Base-by-base conservation (phyloP, 1,140 invertebrate genomes). In the Philaenus spumarius region DNA sequence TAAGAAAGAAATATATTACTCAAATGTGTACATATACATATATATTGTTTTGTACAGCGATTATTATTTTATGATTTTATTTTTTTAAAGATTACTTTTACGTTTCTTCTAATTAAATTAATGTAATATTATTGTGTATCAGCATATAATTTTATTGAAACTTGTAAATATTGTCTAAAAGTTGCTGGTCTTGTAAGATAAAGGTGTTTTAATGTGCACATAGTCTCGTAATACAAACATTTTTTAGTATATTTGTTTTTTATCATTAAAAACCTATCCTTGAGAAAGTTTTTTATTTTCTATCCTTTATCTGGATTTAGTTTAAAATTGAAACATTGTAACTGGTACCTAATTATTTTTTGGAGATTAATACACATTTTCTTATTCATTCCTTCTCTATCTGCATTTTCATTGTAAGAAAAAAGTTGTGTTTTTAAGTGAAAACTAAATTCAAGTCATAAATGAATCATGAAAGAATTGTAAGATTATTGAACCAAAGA, bases 161-260 rank as follows among this genome's bases (percentile, higher is more conserved):
- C 73, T 64, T 77, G 75, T 77, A 77, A 68, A 77, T 77, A 77
- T 67, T 75, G 73, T 75, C 75, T 67, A 77, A 75, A 73, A 73
- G 68, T 76, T 76, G 74, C 74, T 75, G 77, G 69, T 76, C 75
- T 76, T 78, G 77, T 78, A 77, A 78, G 75, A 77, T 78, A 76
- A 76, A 74, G 73, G 72, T 77, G 75, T 78, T 78, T 76, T 76
- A 77, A 77, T 77, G 75, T 78, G 77, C 77, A 78, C 76, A 77
- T 78, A 78, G 75, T 72, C 72, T 71, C 72, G 71, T 76, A 64
- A 62, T 64, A 58, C 22, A 64, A 62, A 57, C 23, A 45, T 63
- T 63, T 63, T 61, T 61, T 48, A 60, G 55, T 57, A 57, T 43
- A 45, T 19, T 17, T 20, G 20, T 53, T 30, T 53, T 37, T 20